Evolutionary conservation across 2,797 vertebrate species (phyloP), one percentile per base, ranked within the genome.

Genomic region (Lepidocolaptes lacrymiger): DNA sequence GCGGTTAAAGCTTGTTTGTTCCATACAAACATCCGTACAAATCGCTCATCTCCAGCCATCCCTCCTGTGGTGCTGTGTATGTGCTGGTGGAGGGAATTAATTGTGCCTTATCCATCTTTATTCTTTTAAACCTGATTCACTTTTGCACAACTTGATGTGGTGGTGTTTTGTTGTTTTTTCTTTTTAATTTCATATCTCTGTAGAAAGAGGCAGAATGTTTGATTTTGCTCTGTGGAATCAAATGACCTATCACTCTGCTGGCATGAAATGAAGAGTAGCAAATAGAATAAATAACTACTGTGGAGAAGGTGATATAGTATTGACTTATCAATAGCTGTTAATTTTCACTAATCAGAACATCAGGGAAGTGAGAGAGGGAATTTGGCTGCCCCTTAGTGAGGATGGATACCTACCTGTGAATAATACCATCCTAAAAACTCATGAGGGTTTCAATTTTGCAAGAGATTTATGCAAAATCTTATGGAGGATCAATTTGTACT

Each of bases 291-390:
- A 75, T 90, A 75, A 81, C 81, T 44, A 44, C 91, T 44, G 68
- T 64, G 94, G 76, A 85, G 89, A 94, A 96, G 79, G 66, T 94
- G 90, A 97, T 96, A 51, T 4, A 55, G 48, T 95, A 96, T 94
- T 89, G 96, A 97, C 95, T 88, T 92, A 68, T 95, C 48, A 62
- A 76, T 88, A 78, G 85, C 67, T 93, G 85, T 67, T 97, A 86
- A 97, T 97, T 97, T 97, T 96, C 52, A 48, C 66, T 94, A 78
- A 71, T 92, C 12, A 71, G 84, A 93, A 68, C 64, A 34, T 21
- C 32, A 13, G 3, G 55, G 39, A 74, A 80, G 52, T 52, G 34
- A 9, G 21, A 69, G 84, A 64, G 91, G 41, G 85, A 89, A 86
- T 79, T 22, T 54, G 32, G 55, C n/a, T 93, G 76, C 90, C 89